These are phyloP conservation scores for Telmatochromis sp. DNA, from an alignment of 2,113 vertebrate species.

Conservation along the genomic window DNA sequence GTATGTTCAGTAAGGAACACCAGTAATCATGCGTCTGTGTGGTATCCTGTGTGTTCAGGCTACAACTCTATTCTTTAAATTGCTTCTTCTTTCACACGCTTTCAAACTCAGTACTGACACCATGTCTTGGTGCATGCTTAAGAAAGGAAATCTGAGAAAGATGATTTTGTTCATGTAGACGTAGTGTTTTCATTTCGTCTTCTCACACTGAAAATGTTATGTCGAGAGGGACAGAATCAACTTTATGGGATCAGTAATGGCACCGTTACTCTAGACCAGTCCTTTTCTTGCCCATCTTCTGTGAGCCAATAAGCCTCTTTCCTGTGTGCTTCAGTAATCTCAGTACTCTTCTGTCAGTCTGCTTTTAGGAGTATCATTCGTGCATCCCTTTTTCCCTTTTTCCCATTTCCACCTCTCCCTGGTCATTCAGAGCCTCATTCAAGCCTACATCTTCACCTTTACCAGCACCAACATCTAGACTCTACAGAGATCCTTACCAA, in stretches of 20 bases:
- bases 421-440: background rate
- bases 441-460: background rate
- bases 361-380: background rate
- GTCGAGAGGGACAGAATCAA: background rate
- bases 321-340: background rate
- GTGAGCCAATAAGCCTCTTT: background rate
- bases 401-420: background rate
- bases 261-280: accelerated
- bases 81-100: background rate
- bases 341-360: background rate
- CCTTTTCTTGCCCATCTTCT: background rate
- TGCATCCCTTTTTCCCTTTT: background rate
- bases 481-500: background rate
- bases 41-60: background rate
- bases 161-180: background rate
- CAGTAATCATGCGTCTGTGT: background rate
- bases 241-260: background rate
- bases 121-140: background rate
- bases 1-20: background rate
- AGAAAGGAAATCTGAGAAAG: background rate
- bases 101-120: background rate
- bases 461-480: background rate
- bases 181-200: background rate
- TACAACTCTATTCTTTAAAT: background rate
- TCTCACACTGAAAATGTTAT: background rate